Conservation (phyloP, 1,140 invertebrate genomes). For the Drosophila parabipectinata region DNA sequence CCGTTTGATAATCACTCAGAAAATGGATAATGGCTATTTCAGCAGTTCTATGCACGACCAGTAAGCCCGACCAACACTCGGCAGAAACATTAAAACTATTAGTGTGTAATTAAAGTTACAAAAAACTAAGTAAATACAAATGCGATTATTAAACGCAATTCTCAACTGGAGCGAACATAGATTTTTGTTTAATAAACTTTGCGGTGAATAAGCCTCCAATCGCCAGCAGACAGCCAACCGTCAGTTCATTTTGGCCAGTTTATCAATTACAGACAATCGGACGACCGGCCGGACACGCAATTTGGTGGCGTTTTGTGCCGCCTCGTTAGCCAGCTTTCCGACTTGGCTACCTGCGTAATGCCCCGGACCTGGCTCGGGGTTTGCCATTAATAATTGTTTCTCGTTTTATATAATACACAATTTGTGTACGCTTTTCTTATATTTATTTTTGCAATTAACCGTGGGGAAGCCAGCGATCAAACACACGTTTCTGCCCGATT, state of each 20-base stretch:
- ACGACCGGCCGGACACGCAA: constrained; percentile 47
- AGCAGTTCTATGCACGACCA: constrained; percentile 7
- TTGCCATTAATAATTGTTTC: constrained; percentile 71
- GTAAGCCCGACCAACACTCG: constrained; percentile 27
- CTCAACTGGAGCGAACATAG: constrained; percentile 39
- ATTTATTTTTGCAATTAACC: constrained; percentile 52
- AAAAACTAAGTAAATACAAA: constrained; percentile 28
- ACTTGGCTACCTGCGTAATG: constrained; percentile 55
- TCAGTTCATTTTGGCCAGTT: constrained; percentile 68
- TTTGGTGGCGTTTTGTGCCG: constrained; percentile 67
- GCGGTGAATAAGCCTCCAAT: constrained; percentile 28
- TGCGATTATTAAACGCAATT: constrained; percentile 48
- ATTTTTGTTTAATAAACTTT: constrained; percentile 65
- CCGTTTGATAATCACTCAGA: constrained; percentile 10
- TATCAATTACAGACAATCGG: constrained; percentile 68
- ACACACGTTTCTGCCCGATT: constrained; percentile 46
- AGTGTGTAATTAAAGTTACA: constrained; percentile 57
- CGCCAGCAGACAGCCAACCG: constrained; percentile 32
- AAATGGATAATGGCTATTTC: constrained; percentile 25
- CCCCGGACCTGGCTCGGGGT: constrained; percentile 32
- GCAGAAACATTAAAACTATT: constrained; percentile 55
- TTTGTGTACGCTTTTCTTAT: constrained; percentile 57
- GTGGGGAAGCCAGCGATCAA: constrained; percentile 31
- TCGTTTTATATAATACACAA: constrained; percentile 70
- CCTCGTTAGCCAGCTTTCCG: constrained; percentile 60